Evolutionary conservation across 1,140 invertebrate species (phyloP), one percentile per base, ranked within the genome.

Genomic region (Diabrotica virgifera): DNA sequence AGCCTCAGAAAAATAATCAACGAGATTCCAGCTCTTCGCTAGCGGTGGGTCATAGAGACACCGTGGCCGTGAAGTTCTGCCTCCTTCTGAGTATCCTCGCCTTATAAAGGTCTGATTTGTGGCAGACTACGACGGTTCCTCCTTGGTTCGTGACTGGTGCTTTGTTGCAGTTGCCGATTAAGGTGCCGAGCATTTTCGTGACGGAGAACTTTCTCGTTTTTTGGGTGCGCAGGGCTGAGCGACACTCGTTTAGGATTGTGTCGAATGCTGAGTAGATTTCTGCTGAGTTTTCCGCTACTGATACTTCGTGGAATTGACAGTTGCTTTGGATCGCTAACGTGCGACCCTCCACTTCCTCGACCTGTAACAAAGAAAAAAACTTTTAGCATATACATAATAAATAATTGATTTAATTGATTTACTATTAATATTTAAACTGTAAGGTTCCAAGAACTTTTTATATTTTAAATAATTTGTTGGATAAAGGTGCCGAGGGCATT

Each of bases 111-210:
- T 85, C 84, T 36, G 80, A 80, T 70, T 85, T 85, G 64, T 84
- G 80, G 64, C 82, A 84, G 6, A 83, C 83, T 11, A 83, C 80
- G 0, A 85, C 83, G 5, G 83, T 85, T 13, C 82, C 82, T 5
- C 83, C 82, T 64, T 83, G 81, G 52, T 77, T 74, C 12, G 77
- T 62, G 52, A 75, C 70, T 36, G 73, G 70, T 40, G 70, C 52
- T 11, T 69, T 64, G 72, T 79, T 76, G 12, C 69, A 67, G 36
- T 82, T 82, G 6, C 87, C 86, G 76, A 90, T 89, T 57, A 90
- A 78, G 3, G 87, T 89, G n/a, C 89, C 88, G 37, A 91, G 82
- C 87, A 90, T 90, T 76, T 91, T 90, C 7, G 88, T 88, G 7
- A 92, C 89, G 50, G 88, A 90, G 76, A 90, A 88, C 71, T 91